Conservation (phyloP, 1,140 invertebrate genomes). For the Littorina saxatilis region DNA sequence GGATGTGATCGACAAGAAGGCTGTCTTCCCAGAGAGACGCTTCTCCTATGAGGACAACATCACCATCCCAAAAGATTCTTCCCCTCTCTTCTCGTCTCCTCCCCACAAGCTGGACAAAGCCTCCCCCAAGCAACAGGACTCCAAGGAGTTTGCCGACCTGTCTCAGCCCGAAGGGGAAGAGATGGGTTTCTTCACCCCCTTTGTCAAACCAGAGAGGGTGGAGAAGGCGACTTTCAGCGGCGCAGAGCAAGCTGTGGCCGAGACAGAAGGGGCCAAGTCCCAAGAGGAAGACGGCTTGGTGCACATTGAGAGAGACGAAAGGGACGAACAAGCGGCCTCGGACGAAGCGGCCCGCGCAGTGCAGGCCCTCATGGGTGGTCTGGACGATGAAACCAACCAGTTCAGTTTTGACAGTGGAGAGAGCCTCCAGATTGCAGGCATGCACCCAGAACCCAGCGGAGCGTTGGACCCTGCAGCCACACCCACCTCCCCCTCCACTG, state of each 20-base stretch:
- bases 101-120: constrained; percentile 2
- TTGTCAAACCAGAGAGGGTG: neutral
- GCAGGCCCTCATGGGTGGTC: constrained; percentile 47
- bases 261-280: neutral
- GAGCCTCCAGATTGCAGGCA: neutral
- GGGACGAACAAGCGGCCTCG: constrained; percentile 48
- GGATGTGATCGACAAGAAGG: constrained; percentile 30
- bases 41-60: constrained; percentile 15
- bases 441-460: constrained; percentile 4
- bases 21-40: constrained; percentile 23
- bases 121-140: constrained; percentile 14
- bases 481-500: constrained; percentile 15
- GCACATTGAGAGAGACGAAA: constrained; percentile 29
- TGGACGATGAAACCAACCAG: constrained; percentile 28
- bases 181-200: constrained; percentile 15
- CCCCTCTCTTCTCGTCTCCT: constrained; percentile 12
- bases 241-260: neutral
- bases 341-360: constrained; percentile 60
- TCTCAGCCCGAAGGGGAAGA: constrained; percentile 14
- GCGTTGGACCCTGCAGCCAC: constrained; percentile 26
- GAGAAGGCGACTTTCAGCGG: neutral
- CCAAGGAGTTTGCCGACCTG: constrained; percentile 16
- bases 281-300: constrained; percentile 3
- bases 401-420: constrained; percentile 16
- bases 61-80: neutral